Conservation (phyloP, 2,888 invertebrate species). For the Heliconius charithonia region DNA sequence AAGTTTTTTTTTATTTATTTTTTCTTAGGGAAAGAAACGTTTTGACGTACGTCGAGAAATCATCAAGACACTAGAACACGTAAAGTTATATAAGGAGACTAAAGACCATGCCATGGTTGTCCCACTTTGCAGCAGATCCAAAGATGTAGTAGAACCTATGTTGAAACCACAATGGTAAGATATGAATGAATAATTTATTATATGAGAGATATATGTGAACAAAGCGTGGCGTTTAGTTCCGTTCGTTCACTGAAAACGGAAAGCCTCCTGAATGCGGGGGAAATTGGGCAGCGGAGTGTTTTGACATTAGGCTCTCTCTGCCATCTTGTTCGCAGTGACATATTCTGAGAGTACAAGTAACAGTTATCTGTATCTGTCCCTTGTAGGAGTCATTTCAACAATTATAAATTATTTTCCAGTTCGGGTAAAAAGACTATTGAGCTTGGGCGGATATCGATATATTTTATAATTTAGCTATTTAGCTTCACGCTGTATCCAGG, state of each 20-base stretch:
- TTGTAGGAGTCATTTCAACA: too few relatives aligned
- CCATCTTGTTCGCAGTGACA: too few relatives aligned
- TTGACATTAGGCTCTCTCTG: too few relatives aligned
- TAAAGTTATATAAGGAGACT: conserved; percentile 89
- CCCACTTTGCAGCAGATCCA: conserved; percentile 97
- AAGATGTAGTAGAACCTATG: conserved; percentile 98
- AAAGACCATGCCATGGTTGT: conserved; percentile 98
- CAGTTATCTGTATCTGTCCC: too few relatives aligned
- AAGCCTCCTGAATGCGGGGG: neutral
- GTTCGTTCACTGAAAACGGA: neutral
- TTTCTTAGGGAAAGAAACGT: conserved; percentile 90
- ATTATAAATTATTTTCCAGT: too few relatives aligned
- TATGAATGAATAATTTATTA: neutral
- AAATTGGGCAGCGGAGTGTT: too few relatives aligned
- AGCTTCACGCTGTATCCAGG: too few relatives aligned
- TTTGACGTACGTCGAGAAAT: conserved; percentile 95
- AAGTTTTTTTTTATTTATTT: too few relatives aligned
- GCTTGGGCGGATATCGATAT: too few relatives aligned
- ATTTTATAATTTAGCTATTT: too few relatives aligned
- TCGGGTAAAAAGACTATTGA: too few relatives aligned
- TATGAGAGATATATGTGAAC: neutral
- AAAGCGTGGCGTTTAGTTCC: neutral
- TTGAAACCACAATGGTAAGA: conserved; percentile 98
- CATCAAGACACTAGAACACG: conserved; percentile 88
- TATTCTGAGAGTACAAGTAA: too few relatives aligned